Conservation (phyloP, 2,113 vertebrate genomes). For the Sula dactylatra region DNA sequence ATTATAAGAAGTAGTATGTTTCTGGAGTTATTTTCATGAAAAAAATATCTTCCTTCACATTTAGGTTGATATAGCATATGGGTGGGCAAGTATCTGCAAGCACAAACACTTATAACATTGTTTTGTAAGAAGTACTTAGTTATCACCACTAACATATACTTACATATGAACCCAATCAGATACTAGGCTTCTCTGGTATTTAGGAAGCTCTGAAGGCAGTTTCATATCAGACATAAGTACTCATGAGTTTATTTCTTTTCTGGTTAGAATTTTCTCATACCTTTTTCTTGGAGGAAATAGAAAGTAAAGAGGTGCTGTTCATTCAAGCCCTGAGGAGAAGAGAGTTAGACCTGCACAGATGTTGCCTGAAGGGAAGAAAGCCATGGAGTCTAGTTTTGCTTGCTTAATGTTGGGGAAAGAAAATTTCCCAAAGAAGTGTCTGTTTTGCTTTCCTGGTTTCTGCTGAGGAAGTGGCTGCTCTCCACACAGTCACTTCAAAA, state of each 20-base stretch:
- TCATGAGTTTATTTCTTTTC: background rate
- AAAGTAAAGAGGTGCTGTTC: background rate
- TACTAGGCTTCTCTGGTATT: background rate
- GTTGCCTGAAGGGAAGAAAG: background rate
- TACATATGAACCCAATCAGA: background rate
- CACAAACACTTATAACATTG: background rate
- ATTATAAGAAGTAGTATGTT: background rate
- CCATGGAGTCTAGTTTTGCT: background rate
- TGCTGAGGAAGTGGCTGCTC: background rate
- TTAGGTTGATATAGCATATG: background rate
- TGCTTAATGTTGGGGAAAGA: background rate
- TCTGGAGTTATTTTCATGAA: background rate
- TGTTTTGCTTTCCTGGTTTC: background rate
- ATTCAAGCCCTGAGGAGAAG: background rate
- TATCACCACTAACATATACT: background rate
- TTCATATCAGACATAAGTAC: background rate
- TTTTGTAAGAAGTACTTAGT: background rate
- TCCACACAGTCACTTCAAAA: background rate
- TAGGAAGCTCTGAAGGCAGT: background rate
- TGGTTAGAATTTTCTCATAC: background rate
- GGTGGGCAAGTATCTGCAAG: background rate
- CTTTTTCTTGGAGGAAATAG: background rate
- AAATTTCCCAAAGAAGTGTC: background rate
- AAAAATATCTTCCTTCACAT: background rate
- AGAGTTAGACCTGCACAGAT: background rate